Conservation (phyloP, 2,113 vertebrate genomes). For the Crotalus helleri region DNA sequence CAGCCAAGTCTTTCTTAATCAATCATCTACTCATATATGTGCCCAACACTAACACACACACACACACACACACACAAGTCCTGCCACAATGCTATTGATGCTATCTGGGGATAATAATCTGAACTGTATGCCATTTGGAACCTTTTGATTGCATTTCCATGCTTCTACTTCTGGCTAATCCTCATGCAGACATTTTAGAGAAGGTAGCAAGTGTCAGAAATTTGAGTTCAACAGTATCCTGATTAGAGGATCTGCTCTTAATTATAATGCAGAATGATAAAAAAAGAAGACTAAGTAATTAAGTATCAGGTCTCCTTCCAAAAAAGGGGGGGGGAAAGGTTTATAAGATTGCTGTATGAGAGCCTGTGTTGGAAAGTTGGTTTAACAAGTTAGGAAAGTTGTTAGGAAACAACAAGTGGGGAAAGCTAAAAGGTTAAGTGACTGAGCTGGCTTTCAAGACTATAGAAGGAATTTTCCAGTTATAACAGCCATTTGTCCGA, state of each 20-base stretch:
- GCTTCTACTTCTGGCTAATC: background rate
- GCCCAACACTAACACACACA: background rate
- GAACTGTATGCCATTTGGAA: background rate
- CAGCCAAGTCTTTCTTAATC: background rate
- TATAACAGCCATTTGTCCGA: background rate
- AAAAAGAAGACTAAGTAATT: background rate
- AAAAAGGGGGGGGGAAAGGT: background rate
- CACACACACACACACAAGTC: background rate
- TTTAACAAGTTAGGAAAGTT: background rate
- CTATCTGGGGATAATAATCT: background rate
- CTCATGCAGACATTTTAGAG: background rate
- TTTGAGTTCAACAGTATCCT: background rate
- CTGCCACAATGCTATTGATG: background rate
- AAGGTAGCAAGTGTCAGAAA: background rate
- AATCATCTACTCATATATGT: slow-evolving; percentile 6
- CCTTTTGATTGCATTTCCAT: background rate
- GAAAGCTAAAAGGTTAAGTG: background rate
- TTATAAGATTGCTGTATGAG: background rate
- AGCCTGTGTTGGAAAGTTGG: background rate
- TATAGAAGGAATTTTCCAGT: background rate
- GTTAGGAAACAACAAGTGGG: background rate
- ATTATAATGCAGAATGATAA: background rate
- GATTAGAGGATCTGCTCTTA: background rate
- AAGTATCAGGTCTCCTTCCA: background rate
- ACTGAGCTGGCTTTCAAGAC: background rate